Conservation (phyloP, 1,140 invertebrate species). For the Magallana gigas region DNA sequence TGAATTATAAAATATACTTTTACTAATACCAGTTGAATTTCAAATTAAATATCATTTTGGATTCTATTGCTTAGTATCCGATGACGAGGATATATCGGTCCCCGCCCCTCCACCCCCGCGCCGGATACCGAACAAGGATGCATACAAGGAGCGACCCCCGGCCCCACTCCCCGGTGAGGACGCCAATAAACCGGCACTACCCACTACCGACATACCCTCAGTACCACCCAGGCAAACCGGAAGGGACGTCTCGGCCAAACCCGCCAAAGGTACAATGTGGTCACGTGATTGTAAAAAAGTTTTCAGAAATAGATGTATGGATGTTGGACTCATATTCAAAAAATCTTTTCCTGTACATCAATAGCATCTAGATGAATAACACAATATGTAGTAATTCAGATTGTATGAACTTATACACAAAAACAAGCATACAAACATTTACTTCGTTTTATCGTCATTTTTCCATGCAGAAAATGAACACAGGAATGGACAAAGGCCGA, state of each 20-base stretch:
- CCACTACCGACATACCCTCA: not conserved
- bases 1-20: too few species aligned
- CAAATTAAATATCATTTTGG: not conserved
- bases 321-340: too few species aligned
- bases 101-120: not conserved
- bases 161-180: not conserved
- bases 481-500: not conserved
- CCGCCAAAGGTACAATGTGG: not conserved
- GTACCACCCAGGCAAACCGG: not conserved
- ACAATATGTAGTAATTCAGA: too few species aligned
- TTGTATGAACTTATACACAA: not conserved
- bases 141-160: not conserved
- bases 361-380: too few species aligned
- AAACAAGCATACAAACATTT: not conserved
- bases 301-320: too few species aligned
- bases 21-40: too few species aligned
- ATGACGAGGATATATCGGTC: conserved; percentile 16
- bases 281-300: too few species aligned
- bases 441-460: not conserved
- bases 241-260: not conserved
- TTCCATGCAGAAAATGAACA: not conserved
- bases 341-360: too few species aligned
- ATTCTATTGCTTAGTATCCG: not conserved
- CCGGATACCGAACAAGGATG: not conserved
- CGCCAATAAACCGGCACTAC: too few species aligned